phyloP scores from a whole-genome alignment of 2,888 invertebrate genomes.

The Limnephilus auricula region DNA sequence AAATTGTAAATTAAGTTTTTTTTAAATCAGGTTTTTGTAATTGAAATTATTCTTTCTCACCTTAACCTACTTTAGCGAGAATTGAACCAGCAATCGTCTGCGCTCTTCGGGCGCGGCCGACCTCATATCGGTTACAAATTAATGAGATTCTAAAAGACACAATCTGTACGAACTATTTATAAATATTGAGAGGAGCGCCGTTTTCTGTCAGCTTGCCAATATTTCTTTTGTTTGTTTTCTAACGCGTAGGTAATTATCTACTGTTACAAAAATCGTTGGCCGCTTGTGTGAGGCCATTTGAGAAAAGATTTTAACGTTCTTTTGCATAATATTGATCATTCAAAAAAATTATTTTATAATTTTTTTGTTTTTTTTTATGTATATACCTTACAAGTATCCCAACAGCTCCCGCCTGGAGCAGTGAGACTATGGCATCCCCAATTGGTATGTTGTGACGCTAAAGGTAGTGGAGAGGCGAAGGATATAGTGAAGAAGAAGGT shows the following conservation, averaged over 20 bases:
- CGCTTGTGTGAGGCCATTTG: neutral
- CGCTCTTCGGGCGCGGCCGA: neutral
- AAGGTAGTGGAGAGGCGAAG: no score
- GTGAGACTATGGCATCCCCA: no score
- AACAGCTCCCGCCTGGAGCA: no score
- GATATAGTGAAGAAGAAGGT: no score
- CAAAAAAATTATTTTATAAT: no score
- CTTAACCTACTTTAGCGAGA: neutral
- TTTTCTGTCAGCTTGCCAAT: neutral
- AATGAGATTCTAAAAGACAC: slow-evolving; percentile 2
- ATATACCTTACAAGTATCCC: no score
- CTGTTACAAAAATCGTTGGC: neutral
- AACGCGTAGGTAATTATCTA: neutral
- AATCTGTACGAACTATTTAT: neutral
- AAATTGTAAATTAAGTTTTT: neutral
- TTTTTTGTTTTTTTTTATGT: no score
- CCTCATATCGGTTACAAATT: slow-evolving; percentile 2
- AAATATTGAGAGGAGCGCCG: neutral
- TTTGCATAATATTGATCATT: no score
- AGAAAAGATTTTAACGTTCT: neutral
- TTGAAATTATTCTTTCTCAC: neutral
- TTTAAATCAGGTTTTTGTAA: neutral
- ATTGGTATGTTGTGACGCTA: no score
- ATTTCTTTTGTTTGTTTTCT: neutral
- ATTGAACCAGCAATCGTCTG: neutral